A percentile compares a stretch with the other conserved stretches of the same genome.
Evolutionary conservation across 2,797 vertebrate species (phyloP).

Genomic region (Garrulus glandarius): DNA sequence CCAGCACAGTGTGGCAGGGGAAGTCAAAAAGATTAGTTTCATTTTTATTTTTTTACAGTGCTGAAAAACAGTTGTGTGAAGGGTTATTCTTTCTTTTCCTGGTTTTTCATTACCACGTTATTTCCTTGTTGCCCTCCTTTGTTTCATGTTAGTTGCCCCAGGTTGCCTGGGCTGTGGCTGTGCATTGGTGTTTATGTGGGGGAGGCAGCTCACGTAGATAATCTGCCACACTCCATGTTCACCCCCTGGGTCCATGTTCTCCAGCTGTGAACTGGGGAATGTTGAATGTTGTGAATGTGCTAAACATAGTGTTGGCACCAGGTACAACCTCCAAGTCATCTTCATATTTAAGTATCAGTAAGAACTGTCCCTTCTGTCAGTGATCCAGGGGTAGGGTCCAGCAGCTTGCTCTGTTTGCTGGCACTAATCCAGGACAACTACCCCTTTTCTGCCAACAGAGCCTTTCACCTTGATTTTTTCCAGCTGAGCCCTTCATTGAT

Average conservation of each 20-base stretch:
- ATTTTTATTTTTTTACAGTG: not conserved
- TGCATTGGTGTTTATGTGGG: not conserved
- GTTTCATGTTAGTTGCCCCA: not conserved
- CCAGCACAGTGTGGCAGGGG: not conserved
- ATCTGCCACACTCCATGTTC: not conserved
- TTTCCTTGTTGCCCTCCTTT: not conserved
- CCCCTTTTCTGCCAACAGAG: not conserved
- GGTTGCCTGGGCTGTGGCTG: not conserved
- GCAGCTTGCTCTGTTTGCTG: not conserved
- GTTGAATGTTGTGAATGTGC: not conserved
- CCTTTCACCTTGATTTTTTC: not conserved
- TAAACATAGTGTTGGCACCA: not conserved
- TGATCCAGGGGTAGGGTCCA: not conserved
- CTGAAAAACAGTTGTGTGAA: slow-evolving; percentile 18
- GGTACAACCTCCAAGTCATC: not conserved
- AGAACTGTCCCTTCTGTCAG: not conserved
- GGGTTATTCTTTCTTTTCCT: not conserved
- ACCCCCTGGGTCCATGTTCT: not conserved
- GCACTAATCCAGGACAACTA: not conserved
- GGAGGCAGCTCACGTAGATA: not conserved
- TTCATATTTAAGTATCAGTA: not conserved
- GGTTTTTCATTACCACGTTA: not conserved
- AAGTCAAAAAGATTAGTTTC: slow-evolving; percentile 8
- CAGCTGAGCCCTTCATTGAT: not conserved
- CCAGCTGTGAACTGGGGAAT: not conserved